A percentile compares a stretch with the other conserved stretches of the same genome.
These are phyloP conservation scores for Sipha flava DNA, from an alignment of 1,140 invertebrate species.

Conservation along the genomic window DNA sequence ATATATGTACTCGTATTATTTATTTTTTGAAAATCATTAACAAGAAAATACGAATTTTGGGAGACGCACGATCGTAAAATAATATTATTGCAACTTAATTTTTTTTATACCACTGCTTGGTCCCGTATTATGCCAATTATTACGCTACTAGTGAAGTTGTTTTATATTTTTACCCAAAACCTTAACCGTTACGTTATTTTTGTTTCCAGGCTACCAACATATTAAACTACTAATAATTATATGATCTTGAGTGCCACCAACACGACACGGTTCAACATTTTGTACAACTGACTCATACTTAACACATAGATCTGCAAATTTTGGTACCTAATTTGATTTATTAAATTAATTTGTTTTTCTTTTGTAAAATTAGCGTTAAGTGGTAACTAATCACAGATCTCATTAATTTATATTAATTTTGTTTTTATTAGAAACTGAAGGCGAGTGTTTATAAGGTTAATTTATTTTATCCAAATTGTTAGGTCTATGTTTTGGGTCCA, in stretches of 20 bases:
- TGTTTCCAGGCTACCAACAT: neutral
- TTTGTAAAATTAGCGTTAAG: constrained; percentile 23
- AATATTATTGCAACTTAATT: neutral
- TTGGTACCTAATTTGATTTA: constrained; percentile 4
- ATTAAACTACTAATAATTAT: neutral
- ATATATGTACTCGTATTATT: no score
- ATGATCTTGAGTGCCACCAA: constrained; percentile 25
- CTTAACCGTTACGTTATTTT: neutral
- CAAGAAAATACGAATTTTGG: neutral
- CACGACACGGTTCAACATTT: neutral
- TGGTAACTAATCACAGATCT: constrained; percentile 26
- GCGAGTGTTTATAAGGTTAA: neutral
- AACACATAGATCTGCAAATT: constrained; percentile 26
- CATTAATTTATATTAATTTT: constrained; percentile 26
- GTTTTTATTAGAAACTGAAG: neutral
- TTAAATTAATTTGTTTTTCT: constrained; percentile 17
- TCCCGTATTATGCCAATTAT: neutral
- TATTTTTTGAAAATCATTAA: neutral
- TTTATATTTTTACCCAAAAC: neutral
- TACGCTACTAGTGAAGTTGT: neutral
- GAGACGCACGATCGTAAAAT: no score
- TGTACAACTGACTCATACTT: neutral
- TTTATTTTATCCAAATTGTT: constrained; percentile 27
- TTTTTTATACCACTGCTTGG: neutral
- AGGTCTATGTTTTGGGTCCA: constrained; percentile 32